Evolutionary conservation across 2,113 vertebrate species (phyloP), one percentile per base, ranked within the genome.

Genomic region (Noturus placidus): DNA sequence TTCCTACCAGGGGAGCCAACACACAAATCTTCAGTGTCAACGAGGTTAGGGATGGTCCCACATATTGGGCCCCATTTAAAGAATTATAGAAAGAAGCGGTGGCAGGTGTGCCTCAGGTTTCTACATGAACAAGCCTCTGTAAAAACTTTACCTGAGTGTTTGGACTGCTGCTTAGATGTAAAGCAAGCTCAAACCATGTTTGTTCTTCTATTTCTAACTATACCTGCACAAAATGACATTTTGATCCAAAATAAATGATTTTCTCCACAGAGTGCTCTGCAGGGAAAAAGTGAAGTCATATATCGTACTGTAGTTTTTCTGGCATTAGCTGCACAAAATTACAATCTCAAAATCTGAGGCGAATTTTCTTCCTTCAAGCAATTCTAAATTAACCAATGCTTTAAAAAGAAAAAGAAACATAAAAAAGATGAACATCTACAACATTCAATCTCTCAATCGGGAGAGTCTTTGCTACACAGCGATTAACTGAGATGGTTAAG

Each of bases 211-310:
- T 90, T 89, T 89, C 86, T 89, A 83, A 90, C 85, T 92, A 83
- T 91, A 93, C 93, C 91, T 93, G 91, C 87, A 84, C 65, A 92
- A 79, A 89, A 87, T 65, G 83, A 83, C 77, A 85, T 90, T 89
- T 78, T 38, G 89, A 82, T 92, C 92, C 92, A 94, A 93, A 91
- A 93, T 89, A 93, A 92, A 92, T 92, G 90, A 72, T 89, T 88
- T 77, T 89, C 83, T 90, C 82, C 89, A 86, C 87, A 88, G 88
- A 88, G 85, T 88, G 78, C 90, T 90, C 91, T 89, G 82, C 89
- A 86, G 82, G 86, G 87, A 50, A 90, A 85, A 84, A 90, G 82
- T 50, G 91, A 92, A 92, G 91, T 86, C 69, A 81, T 93, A 91
- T 92, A 92, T 93, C 88, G 91, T 84, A 42, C 65, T 84, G 86